phyloP scores from a whole-genome alignment of 1,140 invertebrate genomes.

The Heliothis virescens region DNA sequence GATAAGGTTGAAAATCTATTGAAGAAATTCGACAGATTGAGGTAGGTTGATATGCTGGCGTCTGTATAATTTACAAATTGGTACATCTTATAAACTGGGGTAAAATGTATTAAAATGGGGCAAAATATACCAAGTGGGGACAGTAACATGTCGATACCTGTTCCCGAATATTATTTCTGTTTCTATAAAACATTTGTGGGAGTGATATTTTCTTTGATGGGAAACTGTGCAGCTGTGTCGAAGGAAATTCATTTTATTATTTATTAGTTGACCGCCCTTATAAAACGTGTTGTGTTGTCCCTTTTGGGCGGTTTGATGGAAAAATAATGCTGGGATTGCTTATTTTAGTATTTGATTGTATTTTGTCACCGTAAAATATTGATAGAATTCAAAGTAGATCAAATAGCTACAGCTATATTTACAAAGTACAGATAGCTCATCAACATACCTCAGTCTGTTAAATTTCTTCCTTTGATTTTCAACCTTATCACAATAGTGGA shows the following conservation, averaged over 20 bases:
- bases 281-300: background rate
- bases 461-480: too few relatives aligned
- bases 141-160: background rate
- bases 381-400: too few relatives aligned
- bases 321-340: background rate
- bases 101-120: slow-evolving; percentile 1
- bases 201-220: slow-evolving; percentile 14
- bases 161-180: background rate
- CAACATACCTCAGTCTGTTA: too few relatives aligned
- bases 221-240: slow-evolving; percentile 18
- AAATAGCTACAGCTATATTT: too few relatives aligned
- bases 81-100: slow-evolving; percentile 3
- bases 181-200: slow-evolving; percentile 18
- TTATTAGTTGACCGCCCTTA: background rate
- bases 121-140: background rate
- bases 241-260: slow-evolving; percentile 9
- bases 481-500: background rate
- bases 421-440: too few relatives aligned
- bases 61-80: slow-evolving; percentile 8
- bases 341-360: background rate
- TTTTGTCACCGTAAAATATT: too few relatives aligned
- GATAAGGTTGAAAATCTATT: too few relatives aligned
- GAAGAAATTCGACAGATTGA: too few relatives aligned
- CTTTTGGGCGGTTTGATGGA: background rate
- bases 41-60: too few relatives aligned